Evolutionary conservation across 2,797 vertebrate species (phyloP).

Genomic region (Adelosebastes latens): DNA sequence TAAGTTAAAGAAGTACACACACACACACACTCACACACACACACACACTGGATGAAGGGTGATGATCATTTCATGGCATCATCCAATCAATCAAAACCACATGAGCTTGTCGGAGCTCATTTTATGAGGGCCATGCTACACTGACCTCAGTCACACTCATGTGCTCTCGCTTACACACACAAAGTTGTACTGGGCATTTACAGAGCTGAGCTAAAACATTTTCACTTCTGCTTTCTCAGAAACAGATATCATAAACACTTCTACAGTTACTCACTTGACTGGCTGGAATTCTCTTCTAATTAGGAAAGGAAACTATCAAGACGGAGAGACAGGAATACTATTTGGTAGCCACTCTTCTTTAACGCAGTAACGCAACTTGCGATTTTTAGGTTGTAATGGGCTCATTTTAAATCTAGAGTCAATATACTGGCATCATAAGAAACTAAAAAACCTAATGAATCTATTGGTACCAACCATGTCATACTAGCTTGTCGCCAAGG

Average conservation of each 20-base stretch:
- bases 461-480: too few species aligned
- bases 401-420: too few species aligned
- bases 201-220: background rate
- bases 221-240: constrained; percentile 63
- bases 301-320: background rate
- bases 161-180: background rate
- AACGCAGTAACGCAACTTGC: too few species aligned
- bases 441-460: fast-evolving
- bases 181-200: background rate
- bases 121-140: too few species aligned
- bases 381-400: too few species aligned
- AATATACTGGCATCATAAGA: too few species aligned
- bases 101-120: background rate
- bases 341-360: background rate
- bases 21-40: constrained; percentile 3
- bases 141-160: background rate
- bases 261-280: constrained; percentile 8
- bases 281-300: constrained; percentile 4
- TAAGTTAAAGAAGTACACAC: background rate
- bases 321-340: background rate
- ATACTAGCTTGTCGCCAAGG: too few species aligned
- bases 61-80: constrained; percentile 18
- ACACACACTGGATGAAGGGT: background rate
- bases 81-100: constrained; percentile 27
- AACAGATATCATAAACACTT: constrained; percentile 13